Base-by-base conservation (phyloP, 1,140 invertebrate species). In the Eriosoma lanigerum region DNA sequence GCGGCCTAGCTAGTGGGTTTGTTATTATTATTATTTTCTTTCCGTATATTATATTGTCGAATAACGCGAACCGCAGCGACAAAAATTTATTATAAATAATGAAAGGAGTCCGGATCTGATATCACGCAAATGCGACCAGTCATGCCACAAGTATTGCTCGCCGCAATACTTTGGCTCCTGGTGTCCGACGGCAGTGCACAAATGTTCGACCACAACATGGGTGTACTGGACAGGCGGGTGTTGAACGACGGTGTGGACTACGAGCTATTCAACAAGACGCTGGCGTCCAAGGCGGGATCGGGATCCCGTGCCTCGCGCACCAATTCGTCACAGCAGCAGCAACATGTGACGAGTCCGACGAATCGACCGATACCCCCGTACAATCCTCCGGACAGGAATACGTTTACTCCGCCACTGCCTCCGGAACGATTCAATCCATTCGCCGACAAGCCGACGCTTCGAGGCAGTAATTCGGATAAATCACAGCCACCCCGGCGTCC, bases 391-490 rank as follows among this genome's bases (percentile, higher is more conserved):
- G 91, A 90, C 24, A 86, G 93, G 81, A 88, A 91, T 3, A 90
- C 93, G 82, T 92, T 94, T 85, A 94, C 92, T 0, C 93, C 93
- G 0, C 92, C 92, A 0, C 83, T 93, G 73, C 92, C 92, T 9
- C 91, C 91, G 2, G 92, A 92, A 84, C 82, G 83, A 5, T 93
- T 92, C 83, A 92, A 93, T 86, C 93, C 93, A 0, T 94, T 94
- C 84, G 92, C 92, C 4, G 92, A 94, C 84, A 94, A 93, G 84
- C 93, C 93, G 46, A 94, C 93, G 9, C 85, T 94, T 54, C 88
- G 93, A 82, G 93, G 93, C 81, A 89, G 89, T 24, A 89, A 90
- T 82, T 84, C 84, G 5, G 84, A 85, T 56, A 81, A 81, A 15
- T 50, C 64, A 10, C 38, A 81, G 4, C 81, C 78, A 9, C 82